Percentiles rank a stretch among this genome's conserved stretches.
These are phyloP conservation scores for Oscheius sp. DNA, from an alignment of 2,888 invertebrate genomes.

Conservation along the genomic window DNA sequence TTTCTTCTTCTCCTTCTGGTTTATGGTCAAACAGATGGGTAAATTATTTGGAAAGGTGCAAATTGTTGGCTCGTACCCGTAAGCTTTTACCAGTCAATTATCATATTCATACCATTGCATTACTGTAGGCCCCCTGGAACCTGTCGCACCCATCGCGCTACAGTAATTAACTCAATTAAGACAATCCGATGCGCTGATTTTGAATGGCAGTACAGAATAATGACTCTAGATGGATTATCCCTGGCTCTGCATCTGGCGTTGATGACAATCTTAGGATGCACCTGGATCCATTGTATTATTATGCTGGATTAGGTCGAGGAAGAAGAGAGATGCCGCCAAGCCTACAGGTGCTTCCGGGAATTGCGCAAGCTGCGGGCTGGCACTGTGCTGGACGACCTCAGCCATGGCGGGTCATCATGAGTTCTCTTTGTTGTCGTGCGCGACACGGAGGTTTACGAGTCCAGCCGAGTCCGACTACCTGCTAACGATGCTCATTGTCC, in stretches of 20 bases:
- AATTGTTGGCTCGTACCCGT: too few relatives aligned
- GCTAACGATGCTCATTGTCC: neutral
- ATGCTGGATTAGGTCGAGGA: constrained; percentile 13
- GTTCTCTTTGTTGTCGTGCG: neutral
- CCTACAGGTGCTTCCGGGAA: constrained; percentile 7
- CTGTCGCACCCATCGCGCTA: too few relatives aligned
- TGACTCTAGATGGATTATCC: constrained; percentile 10
- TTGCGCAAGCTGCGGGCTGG: constrained; percentile 12
- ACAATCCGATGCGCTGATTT: neutral
- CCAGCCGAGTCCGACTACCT: neutral
- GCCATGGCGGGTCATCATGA: neutral
- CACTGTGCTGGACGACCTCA: neutral
- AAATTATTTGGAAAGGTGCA: too few relatives aligned
- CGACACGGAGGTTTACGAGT: constrained; percentile 4
- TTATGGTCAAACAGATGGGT: too few relatives aligned
- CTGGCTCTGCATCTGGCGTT: constrained; percentile 10
- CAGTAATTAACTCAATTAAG: constrained; percentile 11
- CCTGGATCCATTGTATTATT: constrained; percentile 23
- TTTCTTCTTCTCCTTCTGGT: too few relatives aligned
- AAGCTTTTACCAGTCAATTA: too few relatives aligned
- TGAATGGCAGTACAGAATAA: constrained; percentile 21
- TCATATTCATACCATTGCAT: too few relatives aligned
- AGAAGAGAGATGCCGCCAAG: neutral
- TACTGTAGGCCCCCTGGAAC: too few relatives aligned
- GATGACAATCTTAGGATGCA: neutral